These are phyloP conservation scores for Odontothrips loti DNA, from an alignment of 2,888 invertebrate genomes.

Conservation along the genomic window DNA sequence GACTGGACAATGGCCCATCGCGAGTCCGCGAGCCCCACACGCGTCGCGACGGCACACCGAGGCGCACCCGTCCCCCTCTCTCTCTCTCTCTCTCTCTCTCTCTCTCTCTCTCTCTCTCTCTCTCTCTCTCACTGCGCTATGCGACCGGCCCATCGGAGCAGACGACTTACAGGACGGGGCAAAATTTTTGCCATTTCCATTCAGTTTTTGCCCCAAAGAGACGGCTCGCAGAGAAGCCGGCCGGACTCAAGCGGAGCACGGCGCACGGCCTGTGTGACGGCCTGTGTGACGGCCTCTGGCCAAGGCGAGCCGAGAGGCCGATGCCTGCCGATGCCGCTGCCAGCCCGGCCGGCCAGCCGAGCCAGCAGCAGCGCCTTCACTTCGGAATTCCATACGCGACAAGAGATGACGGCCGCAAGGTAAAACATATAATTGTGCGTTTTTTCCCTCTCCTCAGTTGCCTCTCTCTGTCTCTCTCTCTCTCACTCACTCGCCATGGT, in stretches of 20 bases:
- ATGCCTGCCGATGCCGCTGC: too few species aligned
- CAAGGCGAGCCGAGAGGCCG: neutral
- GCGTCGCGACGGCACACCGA: too few species aligned
- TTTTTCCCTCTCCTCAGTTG: neutral
- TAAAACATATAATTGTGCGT: neutral
- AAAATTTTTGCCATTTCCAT: conserved; percentile 18
- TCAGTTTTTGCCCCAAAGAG: conserved; percentile 9
- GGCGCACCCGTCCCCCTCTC: too few species aligned
- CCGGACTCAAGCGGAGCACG: neutral
- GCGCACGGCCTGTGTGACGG: too few species aligned
- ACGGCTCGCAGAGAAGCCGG: too few species aligned
- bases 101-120: too few species aligned
- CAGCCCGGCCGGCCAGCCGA: too few species aligned
- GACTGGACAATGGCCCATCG: neutral
- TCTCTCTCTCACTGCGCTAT: too few species aligned
- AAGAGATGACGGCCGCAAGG: too few species aligned
- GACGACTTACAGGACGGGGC: neutral
- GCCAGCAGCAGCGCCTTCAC: neutral
- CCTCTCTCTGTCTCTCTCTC: neutral
- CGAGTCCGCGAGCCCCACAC: too few species aligned
- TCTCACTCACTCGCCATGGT: neutral
- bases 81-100: too few species aligned
- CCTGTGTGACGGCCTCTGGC: neutral
- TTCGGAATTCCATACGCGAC: neutral
- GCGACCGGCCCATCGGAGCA: too few species aligned